These are phyloP conservation scores for Neotoxoptera formosana DNA, from an alignment of 1,140 invertebrate species.

Conservation along the genomic window DNA sequence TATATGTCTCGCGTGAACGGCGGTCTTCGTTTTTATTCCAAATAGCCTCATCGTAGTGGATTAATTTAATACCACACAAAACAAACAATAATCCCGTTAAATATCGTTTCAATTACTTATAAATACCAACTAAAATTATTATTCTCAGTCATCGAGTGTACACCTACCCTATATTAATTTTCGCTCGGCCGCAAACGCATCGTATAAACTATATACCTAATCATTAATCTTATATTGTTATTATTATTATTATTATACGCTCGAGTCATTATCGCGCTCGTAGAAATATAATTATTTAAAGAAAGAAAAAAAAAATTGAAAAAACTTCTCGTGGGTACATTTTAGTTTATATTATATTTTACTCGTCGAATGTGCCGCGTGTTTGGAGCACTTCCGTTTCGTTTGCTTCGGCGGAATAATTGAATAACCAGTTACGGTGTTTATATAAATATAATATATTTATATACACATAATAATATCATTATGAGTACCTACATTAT, in stretches of 20 bases:
- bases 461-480: neutral
- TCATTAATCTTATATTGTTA: neutral
- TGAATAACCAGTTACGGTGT: conserved; percentile 26
- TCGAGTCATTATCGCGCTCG: neutral
- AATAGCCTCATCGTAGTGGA: neutral
- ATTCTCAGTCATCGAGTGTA: neutral
- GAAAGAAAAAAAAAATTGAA: neutral
- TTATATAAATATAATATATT: conserved; percentile 4
- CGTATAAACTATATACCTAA: neutral
- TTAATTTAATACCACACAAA: neutral
- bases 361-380: neutral
- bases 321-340: neutral
- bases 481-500: neutral
- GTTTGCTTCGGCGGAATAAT: neutral
- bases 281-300: neutral
- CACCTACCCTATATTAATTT: neutral
- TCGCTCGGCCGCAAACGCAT: neutral
- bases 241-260: no score
- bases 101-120: neutral
- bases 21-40: neutral
- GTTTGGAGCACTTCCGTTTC: conserved; percentile 9
- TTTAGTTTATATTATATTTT: neutral
- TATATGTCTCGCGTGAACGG: neutral
- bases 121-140: neutral
- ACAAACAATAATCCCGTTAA: conserved; percentile 11